Conservation (phyloP, 2,113 vertebrate genomes). For the Notiomystis cincta region DNA sequence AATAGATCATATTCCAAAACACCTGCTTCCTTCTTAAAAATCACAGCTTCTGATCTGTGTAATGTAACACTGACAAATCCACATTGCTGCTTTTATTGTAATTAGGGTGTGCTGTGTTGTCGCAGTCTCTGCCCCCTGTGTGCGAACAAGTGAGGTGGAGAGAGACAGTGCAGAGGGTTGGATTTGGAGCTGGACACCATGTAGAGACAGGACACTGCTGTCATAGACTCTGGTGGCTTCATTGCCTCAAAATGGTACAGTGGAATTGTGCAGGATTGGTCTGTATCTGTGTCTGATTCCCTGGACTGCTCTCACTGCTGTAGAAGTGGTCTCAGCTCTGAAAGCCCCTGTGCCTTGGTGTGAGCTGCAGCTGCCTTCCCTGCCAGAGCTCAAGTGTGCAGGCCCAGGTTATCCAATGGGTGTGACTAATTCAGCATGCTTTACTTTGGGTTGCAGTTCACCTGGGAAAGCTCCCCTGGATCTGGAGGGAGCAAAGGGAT, state of each 20-base stretch:
- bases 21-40: neutral
- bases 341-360: neutral
- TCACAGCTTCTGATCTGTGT: neutral
- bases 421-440: fast-evolving
- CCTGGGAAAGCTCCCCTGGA: neutral
- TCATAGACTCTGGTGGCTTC: fast-evolving
- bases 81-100: neutral
- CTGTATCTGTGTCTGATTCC: neutral
- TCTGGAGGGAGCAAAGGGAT: neutral
- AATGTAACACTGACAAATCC: neutral
- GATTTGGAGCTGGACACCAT: neutral
- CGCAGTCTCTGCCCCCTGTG: neutral
- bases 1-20: conserved; percentile 47
- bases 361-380: neutral
- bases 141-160: fast-evolving
- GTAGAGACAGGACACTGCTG: neutral
- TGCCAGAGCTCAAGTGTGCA: neutral
- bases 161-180: neutral
- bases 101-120: neutral
- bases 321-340: neutral
- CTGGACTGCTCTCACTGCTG: neutral
- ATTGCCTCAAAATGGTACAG: neutral
- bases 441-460: neutral
- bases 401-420: neutral
- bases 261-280: neutral